A percentile compares a stretch with the other conserved stretches of the same genome.
Conservation (phyloP, 1,140 invertebrate species). For the Hylyphantes graminicola region DNA sequence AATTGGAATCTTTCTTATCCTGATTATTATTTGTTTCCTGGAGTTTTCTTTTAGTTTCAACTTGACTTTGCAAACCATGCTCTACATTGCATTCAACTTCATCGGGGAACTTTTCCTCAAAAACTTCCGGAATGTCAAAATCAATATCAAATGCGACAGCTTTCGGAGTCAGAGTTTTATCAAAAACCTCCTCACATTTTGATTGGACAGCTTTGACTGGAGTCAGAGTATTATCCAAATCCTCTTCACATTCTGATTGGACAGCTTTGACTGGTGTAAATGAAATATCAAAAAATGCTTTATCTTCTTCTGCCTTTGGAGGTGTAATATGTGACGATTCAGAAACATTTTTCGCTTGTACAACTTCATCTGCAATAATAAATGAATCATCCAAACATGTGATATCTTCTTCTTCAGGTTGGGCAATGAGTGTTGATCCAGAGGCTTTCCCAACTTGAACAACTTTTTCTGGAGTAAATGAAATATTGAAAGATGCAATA, state of each 20-base stretch:
- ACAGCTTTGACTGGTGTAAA: not conserved
- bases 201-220: not conserved
- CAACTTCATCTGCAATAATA: no score
- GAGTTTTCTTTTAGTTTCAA: not conserved
- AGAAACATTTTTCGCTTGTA: not conserved
- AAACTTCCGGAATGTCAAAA: constrained; percentile 1
- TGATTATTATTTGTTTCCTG: not conserved
- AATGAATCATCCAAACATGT: no score
- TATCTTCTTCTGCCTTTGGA: not conserved
- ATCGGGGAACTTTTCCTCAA: constrained; percentile 6
- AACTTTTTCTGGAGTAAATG: no score
- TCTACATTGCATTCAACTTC: not conserved
- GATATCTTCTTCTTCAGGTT: no score
- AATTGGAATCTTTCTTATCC: not conserved
- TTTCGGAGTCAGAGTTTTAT: not conserved
- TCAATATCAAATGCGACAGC: constrained; percentile 33
- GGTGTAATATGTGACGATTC: not conserved
- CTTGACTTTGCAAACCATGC: not conserved
- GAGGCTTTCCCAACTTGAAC: no score
- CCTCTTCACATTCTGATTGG: not conserved
- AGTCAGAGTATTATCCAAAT: not conserved
- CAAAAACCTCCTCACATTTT: not conserved
- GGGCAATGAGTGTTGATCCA: no score
- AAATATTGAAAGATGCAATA: no score
- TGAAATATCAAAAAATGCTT: not conserved